Conservation (phyloP, 2,797 vertebrate species). For the Eidolon dupreanum region DNA sequence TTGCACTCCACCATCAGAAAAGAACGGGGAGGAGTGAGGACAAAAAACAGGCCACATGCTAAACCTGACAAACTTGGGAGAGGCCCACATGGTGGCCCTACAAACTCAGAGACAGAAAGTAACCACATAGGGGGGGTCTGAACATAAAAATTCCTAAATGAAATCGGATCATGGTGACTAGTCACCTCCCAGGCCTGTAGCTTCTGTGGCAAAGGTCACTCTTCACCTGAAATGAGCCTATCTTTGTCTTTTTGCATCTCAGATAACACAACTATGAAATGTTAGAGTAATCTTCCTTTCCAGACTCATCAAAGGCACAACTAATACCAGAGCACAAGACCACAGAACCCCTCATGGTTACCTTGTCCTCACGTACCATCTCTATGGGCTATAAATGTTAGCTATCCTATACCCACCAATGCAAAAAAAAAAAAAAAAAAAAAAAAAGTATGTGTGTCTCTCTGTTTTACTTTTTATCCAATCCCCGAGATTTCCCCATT, state of each 20-base stretch:
- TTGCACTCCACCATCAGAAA: not conserved
- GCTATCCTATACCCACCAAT: not conserved
- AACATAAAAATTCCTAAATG: not conserved
- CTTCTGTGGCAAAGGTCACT: not conserved
- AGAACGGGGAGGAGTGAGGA: not conserved
- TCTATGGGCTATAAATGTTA: not conserved
- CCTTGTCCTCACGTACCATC: not conserved
- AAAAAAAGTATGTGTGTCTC: not conserved
- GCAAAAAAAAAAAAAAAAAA: not conserved
- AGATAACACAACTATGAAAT: not conserved
- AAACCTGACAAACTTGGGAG: not conserved
- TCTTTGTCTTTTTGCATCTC: not conserved
- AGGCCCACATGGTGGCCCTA: not conserved
- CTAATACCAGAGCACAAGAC: not conserved
- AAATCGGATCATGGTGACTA: not conserved
- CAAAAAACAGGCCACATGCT: not conserved
- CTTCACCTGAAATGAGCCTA: not conserved
- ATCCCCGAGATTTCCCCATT: not conserved
- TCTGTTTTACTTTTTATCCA: not conserved
- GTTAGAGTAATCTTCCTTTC: not conserved
- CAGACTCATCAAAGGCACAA: not conserved
- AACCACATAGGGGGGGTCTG: not conserved
- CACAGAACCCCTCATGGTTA: not conserved
- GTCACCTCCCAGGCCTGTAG: not conserved
- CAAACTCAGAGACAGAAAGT: not conserved